phyloP scores from a whole-genome alignment of 1,140 invertebrate species.

The Helicorthomorpha holstii region DNA sequence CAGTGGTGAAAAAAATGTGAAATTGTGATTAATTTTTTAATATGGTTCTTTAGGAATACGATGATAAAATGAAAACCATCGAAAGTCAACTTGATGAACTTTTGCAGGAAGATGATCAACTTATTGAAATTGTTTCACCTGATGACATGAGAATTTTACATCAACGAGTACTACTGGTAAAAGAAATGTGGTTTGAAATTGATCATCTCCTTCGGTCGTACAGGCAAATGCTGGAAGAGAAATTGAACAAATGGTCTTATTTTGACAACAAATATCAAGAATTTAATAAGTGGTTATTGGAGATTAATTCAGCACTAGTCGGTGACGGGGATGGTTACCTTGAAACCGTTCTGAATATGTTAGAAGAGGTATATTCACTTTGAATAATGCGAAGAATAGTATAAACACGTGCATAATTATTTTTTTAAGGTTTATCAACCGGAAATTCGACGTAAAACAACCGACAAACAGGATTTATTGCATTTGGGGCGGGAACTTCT shows the following conservation, averaged over 20 bases:
- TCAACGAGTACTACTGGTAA: conserved; percentile 52
- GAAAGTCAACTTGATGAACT: conserved; percentile 25
- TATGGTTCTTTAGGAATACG: not conserved
- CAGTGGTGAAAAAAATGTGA: too few species aligned
- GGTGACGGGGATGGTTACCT: conserved; percentile 18
- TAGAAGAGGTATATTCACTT: conserved; percentile 21
- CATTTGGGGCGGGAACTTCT: not conserved
- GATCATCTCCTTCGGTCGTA: conserved; percentile 56
- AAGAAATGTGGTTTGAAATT: conserved; percentile 58
- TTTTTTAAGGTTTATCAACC: conserved; percentile 1
- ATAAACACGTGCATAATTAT: too few species aligned
- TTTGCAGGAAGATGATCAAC: conserved; percentile 53
- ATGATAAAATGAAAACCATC: not conserved
- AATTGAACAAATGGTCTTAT: conserved; percentile 45
- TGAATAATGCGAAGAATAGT: too few species aligned
- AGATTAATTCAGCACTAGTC: conserved; percentile 19
- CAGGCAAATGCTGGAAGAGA: conserved; percentile 54
- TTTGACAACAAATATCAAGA: conserved; percentile 42
- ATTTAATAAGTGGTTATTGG: conserved; percentile 19
- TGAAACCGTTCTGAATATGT: conserved; percentile 21
- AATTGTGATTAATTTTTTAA: not conserved
- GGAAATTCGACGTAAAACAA: not conserved
- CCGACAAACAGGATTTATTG: not conserved
- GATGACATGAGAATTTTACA: conserved; percentile 67
- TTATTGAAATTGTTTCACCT: conserved; percentile 66